Evolutionary conservation across 2,888 invertebrate genomes (phyloP).

Genomic region (Hirtodrosophila duncani): DNA sequence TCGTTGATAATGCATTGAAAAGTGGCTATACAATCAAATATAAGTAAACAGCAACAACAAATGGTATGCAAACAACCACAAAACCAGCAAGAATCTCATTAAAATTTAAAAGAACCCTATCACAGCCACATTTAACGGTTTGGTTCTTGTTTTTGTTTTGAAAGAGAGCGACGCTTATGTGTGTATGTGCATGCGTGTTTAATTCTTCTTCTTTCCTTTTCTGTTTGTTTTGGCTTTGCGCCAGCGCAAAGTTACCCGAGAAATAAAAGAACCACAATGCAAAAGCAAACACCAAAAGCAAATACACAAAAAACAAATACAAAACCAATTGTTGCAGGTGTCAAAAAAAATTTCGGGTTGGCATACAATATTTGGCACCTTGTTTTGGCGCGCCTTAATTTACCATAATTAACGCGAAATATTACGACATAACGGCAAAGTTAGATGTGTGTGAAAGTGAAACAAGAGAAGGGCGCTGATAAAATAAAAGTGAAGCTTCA

Average conservation of each 20-base stretch:
- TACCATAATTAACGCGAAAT: constrained; percentile 40
- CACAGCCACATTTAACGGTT: constrained; percentile 55
- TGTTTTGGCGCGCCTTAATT: constrained; percentile 39
- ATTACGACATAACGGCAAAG: constrained; percentile 25
- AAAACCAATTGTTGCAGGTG: constrained; percentile 57
- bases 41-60: constrained; percentile 53
- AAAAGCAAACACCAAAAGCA: constrained; percentile 1
- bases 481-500: constrained; percentile 5
- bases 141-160: constrained; percentile 21
- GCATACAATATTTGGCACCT: constrained; percentile 29
- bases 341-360: constrained; percentile 37
- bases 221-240: constrained; percentile 20
- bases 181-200: constrained; percentile 2
- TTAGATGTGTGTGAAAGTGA: constrained; percentile 21
- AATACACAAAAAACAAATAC: constrained; percentile 22
- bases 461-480: constrained; percentile 25
- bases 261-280: constrained; percentile 19
- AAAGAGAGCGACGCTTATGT: no score
- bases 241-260: constrained; percentile 26
- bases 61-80: constrained; percentile 41
- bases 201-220: neutral
- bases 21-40: constrained; percentile 38
- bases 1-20: constrained; percentile 34
- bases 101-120: constrained; percentile 35
- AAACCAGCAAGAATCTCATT: constrained; percentile 53